Evolutionary conservation across 2,113 vertebrate genomes (phyloP).

Genomic region (Gulo gulo): DNA sequence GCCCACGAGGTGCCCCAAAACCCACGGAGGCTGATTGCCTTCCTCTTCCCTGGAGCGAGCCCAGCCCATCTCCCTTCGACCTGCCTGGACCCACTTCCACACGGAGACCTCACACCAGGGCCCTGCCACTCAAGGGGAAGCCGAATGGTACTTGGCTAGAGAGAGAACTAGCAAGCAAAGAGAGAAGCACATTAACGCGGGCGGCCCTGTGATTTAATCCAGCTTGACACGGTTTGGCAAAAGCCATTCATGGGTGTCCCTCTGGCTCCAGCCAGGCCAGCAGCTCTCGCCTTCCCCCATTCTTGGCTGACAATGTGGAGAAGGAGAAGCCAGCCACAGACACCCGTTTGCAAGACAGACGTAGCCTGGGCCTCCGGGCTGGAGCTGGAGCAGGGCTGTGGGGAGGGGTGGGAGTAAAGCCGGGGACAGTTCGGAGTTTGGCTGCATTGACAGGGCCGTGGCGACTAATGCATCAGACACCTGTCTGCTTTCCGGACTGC

Average conservation of each 20-base stretch:
- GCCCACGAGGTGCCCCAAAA: neutral
- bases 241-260: neutral
- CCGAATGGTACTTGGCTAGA: neutral
- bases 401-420: fast-evolving
- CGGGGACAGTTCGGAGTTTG: neutral
- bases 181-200: fast-evolving
- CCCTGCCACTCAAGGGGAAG: neutral
- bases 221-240: slow-evolving; percentile 43
- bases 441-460: neutral
- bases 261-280: slow-evolving; percentile 29
- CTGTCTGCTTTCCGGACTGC: neutral
- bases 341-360: neutral
- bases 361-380: neutral
- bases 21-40: neutral
- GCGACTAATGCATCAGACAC: neutral
- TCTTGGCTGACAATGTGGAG: neutral
- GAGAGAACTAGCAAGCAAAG: neutral
- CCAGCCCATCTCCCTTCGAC: neutral
- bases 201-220: slow-evolving; percentile 42
- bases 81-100: neutral
- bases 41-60: neutral
- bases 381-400: neutral
- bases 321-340: slow-evolving; percentile 43
- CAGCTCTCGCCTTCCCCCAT: neutral
- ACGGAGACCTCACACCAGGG: neutral